Percentiles rank a stretch among this genome's conserved stretches.
Conservation (phyloP, 2,888 invertebrate genomes). For the Maniola hyperantus region DNA sequence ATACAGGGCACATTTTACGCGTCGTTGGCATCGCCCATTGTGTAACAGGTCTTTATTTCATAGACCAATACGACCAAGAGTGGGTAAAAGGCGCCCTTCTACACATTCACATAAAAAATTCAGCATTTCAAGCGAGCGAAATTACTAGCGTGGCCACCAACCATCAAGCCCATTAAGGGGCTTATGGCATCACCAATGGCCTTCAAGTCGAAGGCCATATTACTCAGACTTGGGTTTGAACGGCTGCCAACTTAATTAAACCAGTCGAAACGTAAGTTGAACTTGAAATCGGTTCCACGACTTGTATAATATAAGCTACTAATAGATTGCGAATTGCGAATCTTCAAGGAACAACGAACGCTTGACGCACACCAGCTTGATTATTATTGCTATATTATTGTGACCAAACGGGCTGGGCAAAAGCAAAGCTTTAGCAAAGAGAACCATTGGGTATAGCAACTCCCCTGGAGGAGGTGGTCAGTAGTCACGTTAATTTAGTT, state of each 20-base stretch:
- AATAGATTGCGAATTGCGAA: too few species aligned
- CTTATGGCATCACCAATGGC: not conserved
- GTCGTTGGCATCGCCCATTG: not conserved
- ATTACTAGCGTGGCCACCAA: not conserved
- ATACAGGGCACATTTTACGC: not conserved
- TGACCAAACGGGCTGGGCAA: slow-evolving; percentile 1
- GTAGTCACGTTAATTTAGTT: not conserved
- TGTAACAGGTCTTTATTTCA: not conserved
- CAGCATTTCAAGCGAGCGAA: not conserved
- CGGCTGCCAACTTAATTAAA: not conserved
- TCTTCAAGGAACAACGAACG: too few species aligned
- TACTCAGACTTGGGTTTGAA: not conserved
- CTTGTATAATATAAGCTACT: too few species aligned
- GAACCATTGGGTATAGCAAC: not conserved
- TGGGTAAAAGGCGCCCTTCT: not conserved
- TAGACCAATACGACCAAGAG: not conserved
- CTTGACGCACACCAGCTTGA: not conserved
- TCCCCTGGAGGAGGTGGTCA: not conserved
- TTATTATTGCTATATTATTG: not conserved
- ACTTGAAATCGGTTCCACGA: too few species aligned
- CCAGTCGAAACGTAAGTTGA: too few species aligned
- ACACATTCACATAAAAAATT: not conserved
- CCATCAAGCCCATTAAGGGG: not conserved
- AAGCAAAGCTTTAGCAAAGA: not conserved
- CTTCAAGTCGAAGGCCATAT: not conserved